Base-by-base conservation (phyloP, 2,113 vertebrate genomes). In the Heliornis fulica region DNA sequence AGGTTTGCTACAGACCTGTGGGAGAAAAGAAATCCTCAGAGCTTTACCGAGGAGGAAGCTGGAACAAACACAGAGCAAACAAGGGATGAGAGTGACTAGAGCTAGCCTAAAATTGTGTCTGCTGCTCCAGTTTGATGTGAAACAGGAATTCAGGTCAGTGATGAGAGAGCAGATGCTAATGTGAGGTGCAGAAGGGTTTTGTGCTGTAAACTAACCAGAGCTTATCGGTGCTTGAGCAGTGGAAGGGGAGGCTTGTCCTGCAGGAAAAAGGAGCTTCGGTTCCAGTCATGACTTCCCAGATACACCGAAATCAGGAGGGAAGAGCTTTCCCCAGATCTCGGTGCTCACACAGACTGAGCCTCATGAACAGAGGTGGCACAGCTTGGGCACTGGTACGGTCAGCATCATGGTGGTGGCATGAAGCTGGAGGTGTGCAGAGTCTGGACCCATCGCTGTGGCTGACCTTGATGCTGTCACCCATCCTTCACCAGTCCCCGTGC, bases 111-210 rank as follows among this genome's bases (percentile, higher is more conserved):
- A 88, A 79, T 43, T 45, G 54, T 32, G 17, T 59, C 45, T 50
- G 9, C 38, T 90, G 85, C 78, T 93, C 74, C 66, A 53, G 4
- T 88, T 80, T 60, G 63, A 28, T 61, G 68, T 36, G 36, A 46
- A 60, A 57, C 45, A 81, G 61, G 59, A 87, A 68, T 91, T 91
- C 74, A 85, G 88, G 88, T 72, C 85, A 83, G 61, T 64, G 46
- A 36, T 5, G 46, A 63, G 87, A 38, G 64, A 84, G 64, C 81
- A 87, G 87, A 38, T 75, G 56, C 1, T 8, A 53, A 43, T 14
- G 40, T 26, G 34, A 72, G 63, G 51, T 59, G 59, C 50, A 40
- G 76, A 71, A 87, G 72, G 40, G 38, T 81, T 82, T 82, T 51
- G 74, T 93, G 69, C 65, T 84, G 38, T 46, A 29, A 89, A 53